Base-by-base conservation (phyloP, 2,888 invertebrate species). In the Mamestra brassicae region DNA sequence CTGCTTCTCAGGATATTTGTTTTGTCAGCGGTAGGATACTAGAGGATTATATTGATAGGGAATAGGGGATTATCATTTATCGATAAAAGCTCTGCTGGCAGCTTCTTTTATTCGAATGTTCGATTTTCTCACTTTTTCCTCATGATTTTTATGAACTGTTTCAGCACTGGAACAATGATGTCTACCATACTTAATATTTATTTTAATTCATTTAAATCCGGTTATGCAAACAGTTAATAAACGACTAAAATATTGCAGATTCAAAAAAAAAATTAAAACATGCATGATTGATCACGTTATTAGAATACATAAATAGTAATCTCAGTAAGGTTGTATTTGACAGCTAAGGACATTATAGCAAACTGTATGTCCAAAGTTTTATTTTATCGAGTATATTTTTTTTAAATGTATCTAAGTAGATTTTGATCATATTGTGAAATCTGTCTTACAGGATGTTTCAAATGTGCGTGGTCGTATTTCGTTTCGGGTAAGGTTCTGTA, bases 291-390 rank as follows among this genome's bases (percentile, higher is more conserved):
- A 84, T 85, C 69, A 77, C 64, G 63, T 67, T 26, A 71, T 74
- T 74, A 70, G 71, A 75, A 69, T 69, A 58, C 34, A 66, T 78
- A 67, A 69, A 81, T 75, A 80, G 64, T 73, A 70, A 75, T 74
- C 73, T 77, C 38, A n/a, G 57, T 82, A 80, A 86, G 77, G 74
- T 85, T 83, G 74, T 58, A 64, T 74, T 86, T 85, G 85, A 78
- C 78, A 74, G 67, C 74, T 74, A 78, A 86, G 85, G 85, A 85
- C 85, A 80, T 26, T n/a, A 52, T n/a, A 58, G 17, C 47, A 26
- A 76, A 68, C 15, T 57, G 45, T 60, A 63, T 62, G 63, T 62
- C 38, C 47, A 71, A 68, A 55, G 38, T 54, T 67, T 74, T 47
- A 63, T 74, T 63, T 45, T 52, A 26, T 62, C 58, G n/a, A 45